Conservation (phyloP, 2,888 invertebrate genomes). For the Ophioninae sp. region DNA sequence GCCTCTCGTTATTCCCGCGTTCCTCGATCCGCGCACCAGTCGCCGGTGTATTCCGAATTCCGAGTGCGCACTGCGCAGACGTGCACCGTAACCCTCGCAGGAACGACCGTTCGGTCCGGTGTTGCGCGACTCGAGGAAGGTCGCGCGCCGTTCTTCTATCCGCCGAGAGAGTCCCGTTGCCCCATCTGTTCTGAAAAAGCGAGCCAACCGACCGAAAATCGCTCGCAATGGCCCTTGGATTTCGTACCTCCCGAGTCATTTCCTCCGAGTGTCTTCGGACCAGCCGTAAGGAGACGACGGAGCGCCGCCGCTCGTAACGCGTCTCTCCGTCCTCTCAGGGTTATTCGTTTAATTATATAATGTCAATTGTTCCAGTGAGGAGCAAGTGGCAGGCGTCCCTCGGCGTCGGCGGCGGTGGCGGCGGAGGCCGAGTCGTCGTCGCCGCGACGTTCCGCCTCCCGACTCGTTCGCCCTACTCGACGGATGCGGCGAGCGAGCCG, state of each 20-base stretch:
- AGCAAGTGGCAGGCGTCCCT: background rate
- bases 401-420: background rate
- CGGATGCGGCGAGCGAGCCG: background rate
- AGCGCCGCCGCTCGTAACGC: background rate
- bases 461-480: background rate
- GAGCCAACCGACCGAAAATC: background rate
- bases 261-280: background rate
- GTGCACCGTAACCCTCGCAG: background rate
- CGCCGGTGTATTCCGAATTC: background rate
- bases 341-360: background rate
- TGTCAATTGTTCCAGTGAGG: background rate
- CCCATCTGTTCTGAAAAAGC: background rate
- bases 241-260: background rate
- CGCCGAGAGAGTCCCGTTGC: background rate
- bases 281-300: background rate
- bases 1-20: too few species aligned
- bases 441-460: background rate
- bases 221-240: background rate
- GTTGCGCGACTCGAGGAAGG: background rate
- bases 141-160: background rate
- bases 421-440: background rate
- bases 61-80: background rate
- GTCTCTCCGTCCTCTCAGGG: background rate
- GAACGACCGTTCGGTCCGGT: too few species aligned
- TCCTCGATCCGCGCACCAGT: background rate